Evolutionary conservation across 2,888 invertebrate genomes (phyloP), one percentile per base, ranked within the genome.

Genomic region (Meteorus colon): DNA sequence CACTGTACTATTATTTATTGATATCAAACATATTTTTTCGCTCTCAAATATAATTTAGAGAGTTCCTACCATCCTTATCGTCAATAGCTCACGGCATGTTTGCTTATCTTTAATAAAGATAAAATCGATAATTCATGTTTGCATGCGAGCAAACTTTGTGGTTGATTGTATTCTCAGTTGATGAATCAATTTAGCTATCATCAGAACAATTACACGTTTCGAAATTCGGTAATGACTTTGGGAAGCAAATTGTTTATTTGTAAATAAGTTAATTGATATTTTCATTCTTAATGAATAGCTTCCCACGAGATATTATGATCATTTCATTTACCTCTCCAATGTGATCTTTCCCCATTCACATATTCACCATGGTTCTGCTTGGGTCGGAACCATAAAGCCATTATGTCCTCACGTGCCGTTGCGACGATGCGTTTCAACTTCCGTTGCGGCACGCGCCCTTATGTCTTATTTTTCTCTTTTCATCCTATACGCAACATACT

Each of bases 371-470:
- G 19, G 19, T 19, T 55, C 24, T 55, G 19, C 55, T 19, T 55
- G 55, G 19, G 19, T 19, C 65, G 31, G 65, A 55, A 69, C 48
- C 67, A 67, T 67, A 34, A 67, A 72, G 41, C 81, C 79, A 80
- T 81, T 80, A 82, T 72, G 80, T 75, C 80, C 83, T 81, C 86
- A 83, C 85, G 85, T 86, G 86, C 82, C 84, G 81, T 77, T 86
- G 83, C 85, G 84, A 82, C 85, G 86, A 86, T 87, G 86, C 87
- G 83, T 84, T 75, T 73, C 83, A 81, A 82, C 87, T 87, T 87
- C 87, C 87, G 87, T 81, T 82, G 68, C 76, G 85, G 82, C 87
- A 87, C 87, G 86, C 83, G 87, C 82, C 85, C 81, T 80, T 82
- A 75, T 85, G 82, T 84, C 82, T 80, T 77, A 78, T 45, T 63